Evolutionary conservation across 1,140 invertebrate species (phyloP).

Genomic region (Platorchestia sp.): DNA sequence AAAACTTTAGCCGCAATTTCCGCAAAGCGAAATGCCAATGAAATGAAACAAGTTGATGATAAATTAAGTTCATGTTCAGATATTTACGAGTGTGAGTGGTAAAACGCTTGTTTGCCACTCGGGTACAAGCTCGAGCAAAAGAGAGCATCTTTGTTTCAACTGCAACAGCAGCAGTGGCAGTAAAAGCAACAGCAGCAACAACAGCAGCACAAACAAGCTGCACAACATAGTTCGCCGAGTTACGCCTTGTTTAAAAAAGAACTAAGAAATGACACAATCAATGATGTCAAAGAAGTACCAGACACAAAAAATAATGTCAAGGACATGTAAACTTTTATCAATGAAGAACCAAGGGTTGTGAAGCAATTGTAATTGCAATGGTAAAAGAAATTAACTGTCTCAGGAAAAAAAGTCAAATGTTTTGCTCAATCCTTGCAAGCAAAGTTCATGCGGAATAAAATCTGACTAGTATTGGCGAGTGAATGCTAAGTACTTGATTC

Average conservation of each 20-base stretch:
- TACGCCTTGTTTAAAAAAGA: too few species aligned
- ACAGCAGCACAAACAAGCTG: neutral
- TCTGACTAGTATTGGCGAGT: neutral
- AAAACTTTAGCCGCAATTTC: neutral
- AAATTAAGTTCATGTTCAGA: neutral
- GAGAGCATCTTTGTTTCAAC: neutral
- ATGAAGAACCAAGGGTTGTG: neutral
- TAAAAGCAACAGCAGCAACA: neutral
- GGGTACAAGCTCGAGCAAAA: too few species aligned
- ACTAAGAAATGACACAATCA: neutral
- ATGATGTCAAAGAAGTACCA: neutral
- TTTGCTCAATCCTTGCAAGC: neutral
- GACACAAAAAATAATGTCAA: neutral
- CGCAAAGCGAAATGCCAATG: neutral
- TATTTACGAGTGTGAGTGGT: neutral
- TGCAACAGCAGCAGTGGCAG: too few species aligned
- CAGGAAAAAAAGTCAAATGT: neutral
- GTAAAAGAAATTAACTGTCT: neutral
- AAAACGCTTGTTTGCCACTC: neutral
- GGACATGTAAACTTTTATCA: neutral
- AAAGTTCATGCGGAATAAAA: neutral
- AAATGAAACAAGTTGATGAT: neutral
- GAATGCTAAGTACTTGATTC: neutral
- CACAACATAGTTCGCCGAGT: neutral
- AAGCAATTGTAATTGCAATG: neutral